Conservation (phyloP, 2,797 vertebrate genomes). For the Allobates femoralis region DNA sequence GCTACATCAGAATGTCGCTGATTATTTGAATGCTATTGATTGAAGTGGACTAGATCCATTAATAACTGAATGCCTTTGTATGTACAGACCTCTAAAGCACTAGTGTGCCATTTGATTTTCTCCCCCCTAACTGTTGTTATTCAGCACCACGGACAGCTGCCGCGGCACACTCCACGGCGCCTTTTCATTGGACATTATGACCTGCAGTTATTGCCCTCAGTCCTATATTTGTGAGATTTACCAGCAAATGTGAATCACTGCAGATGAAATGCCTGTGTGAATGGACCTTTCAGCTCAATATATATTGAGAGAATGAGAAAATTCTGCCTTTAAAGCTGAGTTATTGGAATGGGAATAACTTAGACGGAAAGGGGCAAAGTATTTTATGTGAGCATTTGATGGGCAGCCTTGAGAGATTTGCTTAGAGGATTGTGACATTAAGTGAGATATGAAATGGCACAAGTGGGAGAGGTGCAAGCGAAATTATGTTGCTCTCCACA, state of each 20-base stretch:
- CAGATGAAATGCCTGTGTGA: background rate
- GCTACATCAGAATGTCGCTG: background rate
- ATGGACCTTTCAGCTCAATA: slow-evolving; percentile 23
- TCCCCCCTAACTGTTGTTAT: background rate
- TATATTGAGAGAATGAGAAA: slow-evolving; percentile 1
- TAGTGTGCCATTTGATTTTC: background rate
- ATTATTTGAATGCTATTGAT: background rate
- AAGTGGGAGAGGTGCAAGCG: slow-evolving; percentile 6
- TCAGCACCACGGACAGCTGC: background rate
- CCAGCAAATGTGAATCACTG: slow-evolving; percentile 1
- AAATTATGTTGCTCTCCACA: background rate
- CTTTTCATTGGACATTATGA: slow-evolving; percentile 17
- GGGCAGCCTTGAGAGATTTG: slow-evolving; percentile 31
- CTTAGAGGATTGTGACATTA: slow-evolving; percentile 35
- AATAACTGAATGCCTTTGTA: background rate
- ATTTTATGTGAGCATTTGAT: slow-evolving; percentile 33
- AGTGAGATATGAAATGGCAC: slow-evolving; percentile 32
- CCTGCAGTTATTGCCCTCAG: background rate
- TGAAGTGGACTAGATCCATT: background rate
- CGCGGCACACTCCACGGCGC: background rate
- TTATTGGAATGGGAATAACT: slow-evolving; percentile 18
- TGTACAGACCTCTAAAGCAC: background rate
- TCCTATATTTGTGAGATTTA: slow-evolving; percentile 10
- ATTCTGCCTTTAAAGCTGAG: background rate
- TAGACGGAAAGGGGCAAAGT: background rate